Evolutionary conservation across 1,140 invertebrate genomes (phyloP).

Genomic region (Caerostris extrusa): DNA sequence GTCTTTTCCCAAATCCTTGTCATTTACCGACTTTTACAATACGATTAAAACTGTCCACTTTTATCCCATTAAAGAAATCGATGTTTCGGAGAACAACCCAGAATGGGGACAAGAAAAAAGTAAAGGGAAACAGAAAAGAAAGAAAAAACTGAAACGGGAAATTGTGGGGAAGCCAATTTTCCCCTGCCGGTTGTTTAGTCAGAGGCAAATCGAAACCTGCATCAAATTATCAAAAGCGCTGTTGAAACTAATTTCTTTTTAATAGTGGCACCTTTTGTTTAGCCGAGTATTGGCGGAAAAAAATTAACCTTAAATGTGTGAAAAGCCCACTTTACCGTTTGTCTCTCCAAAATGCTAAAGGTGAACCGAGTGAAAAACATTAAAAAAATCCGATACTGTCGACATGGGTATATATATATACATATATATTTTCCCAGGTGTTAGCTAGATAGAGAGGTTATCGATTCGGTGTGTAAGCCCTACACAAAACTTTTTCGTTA

Average conservation of each 20-base stretch:
- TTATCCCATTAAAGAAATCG: constrained; percentile 31
- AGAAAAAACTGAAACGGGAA: neutral
- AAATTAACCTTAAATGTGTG: neutral
- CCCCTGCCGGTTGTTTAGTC: neutral
- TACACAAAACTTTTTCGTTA: neutral
- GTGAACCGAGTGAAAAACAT: neutral
- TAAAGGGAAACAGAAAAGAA: neutral
- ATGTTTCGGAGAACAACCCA: neutral
- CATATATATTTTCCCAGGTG: neutral
- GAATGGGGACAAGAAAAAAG: neutral
- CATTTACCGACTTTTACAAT: constrained; percentile 39
- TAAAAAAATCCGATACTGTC: neutral
- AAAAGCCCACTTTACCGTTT: neutral
- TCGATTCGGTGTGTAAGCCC: neutral
- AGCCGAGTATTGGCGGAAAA: neutral
- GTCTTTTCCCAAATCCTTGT: neutral
- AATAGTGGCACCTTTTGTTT: constrained; percentile 36
- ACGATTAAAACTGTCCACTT: constrained; percentile 25
- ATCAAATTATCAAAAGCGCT: constrained; percentile 32
- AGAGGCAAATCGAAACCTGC: constrained; percentile 26
- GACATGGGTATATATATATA: neutral
- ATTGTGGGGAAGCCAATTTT: constrained; percentile 5
- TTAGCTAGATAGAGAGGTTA: neutral
- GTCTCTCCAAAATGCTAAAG: neutral
- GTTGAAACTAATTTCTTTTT: constrained; percentile 26